phyloP scores from a whole-genome alignment of 2,113 vertebrate species.

The Lates calcarifer region DNA sequence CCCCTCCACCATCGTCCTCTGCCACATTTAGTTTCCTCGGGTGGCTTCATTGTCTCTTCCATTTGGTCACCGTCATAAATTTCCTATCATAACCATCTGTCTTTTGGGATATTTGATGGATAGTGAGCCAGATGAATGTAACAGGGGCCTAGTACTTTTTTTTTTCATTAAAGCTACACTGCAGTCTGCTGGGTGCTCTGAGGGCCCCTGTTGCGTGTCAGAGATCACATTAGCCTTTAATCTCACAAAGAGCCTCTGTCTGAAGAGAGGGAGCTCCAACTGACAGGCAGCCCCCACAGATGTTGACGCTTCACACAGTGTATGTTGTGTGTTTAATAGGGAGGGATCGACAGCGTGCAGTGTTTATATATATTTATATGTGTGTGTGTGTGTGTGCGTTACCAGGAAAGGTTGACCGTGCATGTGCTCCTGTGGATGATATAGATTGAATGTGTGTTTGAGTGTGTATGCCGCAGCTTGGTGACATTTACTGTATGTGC shows the following conservation, averaged over 20 bases:
- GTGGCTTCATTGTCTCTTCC: slow-evolving; percentile 63
- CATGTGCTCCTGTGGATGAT: slow-evolving; percentile 38
- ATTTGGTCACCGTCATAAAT: slow-evolving; percentile 49
- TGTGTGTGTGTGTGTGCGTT: slow-evolving; percentile 11
- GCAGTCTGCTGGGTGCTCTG: slow-evolving; percentile 56
- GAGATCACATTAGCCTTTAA: slow-evolving; percentile 76
- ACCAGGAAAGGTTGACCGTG: slow-evolving; percentile 37
- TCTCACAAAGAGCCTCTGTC: slow-evolving; percentile 71
- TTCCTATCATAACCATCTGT: slow-evolving; percentile 45
- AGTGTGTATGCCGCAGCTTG: slow-evolving; percentile 15
- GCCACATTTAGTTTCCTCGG: slow-evolving; percentile 61
- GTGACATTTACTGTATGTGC: slow-evolving; percentile 72
- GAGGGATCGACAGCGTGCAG: slow-evolving; percentile 5
- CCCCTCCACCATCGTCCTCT: slow-evolving; percentile 33
- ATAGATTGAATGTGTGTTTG: slow-evolving; percentile 52
- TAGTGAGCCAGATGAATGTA: slow-evolving; percentile 47
- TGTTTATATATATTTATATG: neutral
- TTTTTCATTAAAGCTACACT: slow-evolving; percentile 26
- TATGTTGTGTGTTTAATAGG: slow-evolving; percentile 39
- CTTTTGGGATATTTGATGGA: slow-evolving; percentile 53
- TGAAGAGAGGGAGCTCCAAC: slow-evolving; percentile 50
- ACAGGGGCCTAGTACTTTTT: neutral
- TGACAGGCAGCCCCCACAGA: slow-evolving; percentile 61
- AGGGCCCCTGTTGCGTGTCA: slow-evolving; percentile 73
- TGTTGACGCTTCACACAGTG: slow-evolving; percentile 42